These are phyloP conservation scores for Schizopygopsis malacanthus DNA, from an alignment of 2,797 vertebrate species.

Conservation along the genomic window DNA sequence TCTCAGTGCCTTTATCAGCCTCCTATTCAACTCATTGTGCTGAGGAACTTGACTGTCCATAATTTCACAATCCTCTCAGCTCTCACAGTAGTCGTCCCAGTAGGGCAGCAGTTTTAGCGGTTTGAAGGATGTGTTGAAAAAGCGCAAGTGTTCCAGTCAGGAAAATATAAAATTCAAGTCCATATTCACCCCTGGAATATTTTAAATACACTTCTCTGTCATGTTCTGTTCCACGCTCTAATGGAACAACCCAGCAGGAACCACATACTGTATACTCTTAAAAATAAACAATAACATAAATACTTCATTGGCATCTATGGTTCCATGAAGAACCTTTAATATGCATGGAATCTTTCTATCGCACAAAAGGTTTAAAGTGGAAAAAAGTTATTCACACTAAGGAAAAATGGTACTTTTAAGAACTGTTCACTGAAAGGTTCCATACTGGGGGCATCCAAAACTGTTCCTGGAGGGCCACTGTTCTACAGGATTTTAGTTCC, in stretches of 20 bases:
- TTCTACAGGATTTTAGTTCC: neutral
- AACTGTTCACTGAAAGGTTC: neutral
- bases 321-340: neutral
- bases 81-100: conserved; percentile 14
- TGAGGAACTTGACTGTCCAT: neutral
- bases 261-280: neutral
- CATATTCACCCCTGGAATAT: neutral
- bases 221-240: neutral
- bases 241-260: neutral
- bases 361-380: neutral
- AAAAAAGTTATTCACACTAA: neutral
- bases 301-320: neutral
- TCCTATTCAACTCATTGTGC: conserved; percentile 28
- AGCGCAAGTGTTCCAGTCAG: conserved; percentile 41
- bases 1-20: conserved; percentile 3
- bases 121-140: conserved; percentile 56
- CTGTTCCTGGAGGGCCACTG: neutral
- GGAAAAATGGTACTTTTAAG: neutral
- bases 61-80: conserved; percentile 18
- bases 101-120: conserved; percentile 63
- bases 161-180: conserved; percentile 32
- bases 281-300: neutral
- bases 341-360: neutral
- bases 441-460: neutral
- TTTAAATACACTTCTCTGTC: neutral